Conservation (phyloP, 1,140 invertebrate species). For the Asobara japonica region DNA sequence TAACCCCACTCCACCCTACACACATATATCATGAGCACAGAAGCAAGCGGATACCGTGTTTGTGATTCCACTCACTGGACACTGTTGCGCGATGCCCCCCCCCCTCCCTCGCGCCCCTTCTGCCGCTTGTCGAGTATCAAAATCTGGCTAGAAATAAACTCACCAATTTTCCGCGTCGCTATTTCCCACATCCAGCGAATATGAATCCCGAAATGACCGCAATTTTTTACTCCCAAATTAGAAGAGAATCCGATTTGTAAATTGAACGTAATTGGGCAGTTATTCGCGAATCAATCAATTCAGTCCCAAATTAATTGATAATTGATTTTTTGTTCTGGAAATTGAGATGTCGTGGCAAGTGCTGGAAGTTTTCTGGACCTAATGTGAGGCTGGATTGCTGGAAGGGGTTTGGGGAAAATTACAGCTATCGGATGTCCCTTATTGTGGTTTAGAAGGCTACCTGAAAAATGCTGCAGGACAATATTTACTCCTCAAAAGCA, state of each 20-base stretch:
- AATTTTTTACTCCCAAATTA: constrained; percentile 22
- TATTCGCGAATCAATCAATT: background rate
- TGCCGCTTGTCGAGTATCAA: background rate
- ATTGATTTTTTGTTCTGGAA: background rate
- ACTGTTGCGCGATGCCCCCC: constrained; percentile 24
- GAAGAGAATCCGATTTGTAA: background rate
- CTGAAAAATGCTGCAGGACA: too few relatives aligned
- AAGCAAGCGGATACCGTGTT: constrained; percentile 17
- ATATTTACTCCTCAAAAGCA: too few relatives aligned
- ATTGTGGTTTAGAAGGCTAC: too few relatives aligned
- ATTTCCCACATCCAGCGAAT: constrained; percentile 19
- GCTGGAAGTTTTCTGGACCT: too few relatives aligned
- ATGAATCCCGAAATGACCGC: constrained; percentile 23
- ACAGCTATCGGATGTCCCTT: too few relatives aligned
- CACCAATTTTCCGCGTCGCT: constrained; percentile 31
- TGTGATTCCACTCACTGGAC: constrained; percentile 24
- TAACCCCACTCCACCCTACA: background rate
- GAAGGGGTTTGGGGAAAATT: too few relatives aligned
- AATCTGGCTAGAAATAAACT: constrained; percentile 31
- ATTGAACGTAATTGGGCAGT: background rate
- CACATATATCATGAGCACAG: constrained; percentile 16
- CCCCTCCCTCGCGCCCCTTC: background rate
- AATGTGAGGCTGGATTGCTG: too few relatives aligned
- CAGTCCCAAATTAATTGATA: background rate
- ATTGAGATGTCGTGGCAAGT: background rate